Base-by-base conservation (phyloP, 2,888 invertebrate genomes). In the Scaptodrosophila latifasciaeformis region DNA sequence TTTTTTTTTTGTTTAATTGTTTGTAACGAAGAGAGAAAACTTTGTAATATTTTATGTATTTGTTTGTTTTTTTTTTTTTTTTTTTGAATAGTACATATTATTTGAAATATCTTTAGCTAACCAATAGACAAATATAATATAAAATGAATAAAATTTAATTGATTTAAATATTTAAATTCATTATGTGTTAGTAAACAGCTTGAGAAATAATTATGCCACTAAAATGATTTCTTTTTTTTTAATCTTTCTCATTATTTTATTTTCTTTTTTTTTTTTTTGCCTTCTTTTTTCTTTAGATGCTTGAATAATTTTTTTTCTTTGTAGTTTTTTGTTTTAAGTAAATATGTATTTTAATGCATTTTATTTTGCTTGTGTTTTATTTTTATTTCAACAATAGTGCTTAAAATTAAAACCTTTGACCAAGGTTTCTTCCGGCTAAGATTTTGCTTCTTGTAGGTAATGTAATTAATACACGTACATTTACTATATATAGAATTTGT, bases 351-450 rank as follows among this genome's bases (percentile, higher is more conserved):
- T 59, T 50, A 44, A 42, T 59, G 55, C 49, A 47, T 17, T 45
- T n/a, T n/a, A n/a, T n/a, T n/a, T n/a, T n/a, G n/a, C n/a, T n/a
- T 60, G 52, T 57, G 59, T 24, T 42, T 61, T 50, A 56, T 43
- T 35, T 63, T 54, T 67, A 64, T 59, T 70, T 68, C 57, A 70
- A 72, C 76, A 69, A 67, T 59, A 63, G 70, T 70, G 70, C 77
- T 67, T 72, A 65, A 70, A 72, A 70, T 76, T 72, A 75, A 55
- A 69, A 70, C 63, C 56, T 65, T 71, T 71, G 67, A 71, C 75
- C 71, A 71, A 62, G 17, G 69, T 70, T 68, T 27, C 46, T 67
- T 75, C 72, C 49, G 69, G 67, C 71, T 71, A 75, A 71, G 69
- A 62, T 67, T 62, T 61, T n/a, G n/a, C n/a, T n/a, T n/a, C n/a